Evolutionary conservation across 2,797 vertebrate genomes (phyloP).

Genomic region (Glossophaga mutica): DNA sequence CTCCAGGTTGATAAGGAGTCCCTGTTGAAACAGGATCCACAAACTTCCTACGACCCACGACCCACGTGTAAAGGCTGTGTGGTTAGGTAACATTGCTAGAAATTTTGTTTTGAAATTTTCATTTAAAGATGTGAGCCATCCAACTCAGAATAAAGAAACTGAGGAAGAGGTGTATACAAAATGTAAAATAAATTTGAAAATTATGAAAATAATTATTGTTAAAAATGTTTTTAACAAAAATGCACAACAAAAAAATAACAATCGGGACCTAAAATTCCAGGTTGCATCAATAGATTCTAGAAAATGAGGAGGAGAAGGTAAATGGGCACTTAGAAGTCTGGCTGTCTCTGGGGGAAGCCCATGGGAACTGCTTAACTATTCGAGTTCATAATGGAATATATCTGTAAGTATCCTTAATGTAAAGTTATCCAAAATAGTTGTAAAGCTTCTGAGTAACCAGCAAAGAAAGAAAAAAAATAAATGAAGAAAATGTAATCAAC

Average conservation of each 20-base stretch:
- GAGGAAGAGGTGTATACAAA: neutral
- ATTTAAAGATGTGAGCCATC: neutral
- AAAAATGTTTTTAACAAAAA: neutral
- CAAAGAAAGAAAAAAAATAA: neutral
- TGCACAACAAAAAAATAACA: neutral
- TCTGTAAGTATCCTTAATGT: slow-evolving; percentile 8
- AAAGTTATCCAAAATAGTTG: neutral
- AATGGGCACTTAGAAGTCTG: neutral
- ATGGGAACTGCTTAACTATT: neutral
- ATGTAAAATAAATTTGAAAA: neutral
- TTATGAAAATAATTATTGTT: neutral
- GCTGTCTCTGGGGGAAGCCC: neutral
- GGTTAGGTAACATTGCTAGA: neutral
- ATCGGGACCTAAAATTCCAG: neutral
- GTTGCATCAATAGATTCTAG: neutral
- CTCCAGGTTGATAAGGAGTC: neutral
- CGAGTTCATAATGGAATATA: neutral
- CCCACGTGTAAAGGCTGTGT: neutral
- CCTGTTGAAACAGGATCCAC: neutral
- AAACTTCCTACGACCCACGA: neutral
- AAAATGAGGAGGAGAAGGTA: neutral
- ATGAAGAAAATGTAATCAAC: slow-evolving; percentile 36
- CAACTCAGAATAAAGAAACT: neutral
- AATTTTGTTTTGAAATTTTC: neutral
- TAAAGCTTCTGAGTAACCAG: neutral